Percentiles rank a stretch among this genome's conserved stretches.
Evolutionary conservation across 2,888 invertebrate genomes (phyloP).

Genomic region (Hypsopygia costalis): DNA sequence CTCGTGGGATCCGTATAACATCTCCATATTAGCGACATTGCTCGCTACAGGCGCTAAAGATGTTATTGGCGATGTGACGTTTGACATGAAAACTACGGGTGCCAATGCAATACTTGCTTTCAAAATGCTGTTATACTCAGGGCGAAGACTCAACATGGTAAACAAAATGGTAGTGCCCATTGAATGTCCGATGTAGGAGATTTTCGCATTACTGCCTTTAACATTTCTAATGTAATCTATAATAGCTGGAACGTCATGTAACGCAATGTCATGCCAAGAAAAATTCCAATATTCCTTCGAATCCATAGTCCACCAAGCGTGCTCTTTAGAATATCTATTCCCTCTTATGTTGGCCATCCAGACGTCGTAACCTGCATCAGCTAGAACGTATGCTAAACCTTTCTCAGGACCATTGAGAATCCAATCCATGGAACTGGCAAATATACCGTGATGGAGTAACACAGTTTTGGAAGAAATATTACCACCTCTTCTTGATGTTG

Average conservation of each 20-base stretch:
- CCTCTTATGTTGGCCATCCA: conserved; percentile 93
- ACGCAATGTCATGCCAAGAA: conserved; percentile 94
- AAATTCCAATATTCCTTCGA: conserved; percentile 85
- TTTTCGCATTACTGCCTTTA: conserved; percentile 48
- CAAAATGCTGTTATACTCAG: conserved; percentile 82
- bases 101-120: conserved; percentile 83
- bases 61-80: conserved; percentile 83
- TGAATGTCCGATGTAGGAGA: conserved; percentile 92
- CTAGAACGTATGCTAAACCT: conserved; percentile 83
- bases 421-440: conserved; percentile 90
- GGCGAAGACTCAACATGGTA: conserved; percentile 82
- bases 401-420: conserved; percentile 85
- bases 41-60: conserved; percentile 83
- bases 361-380: conserved; percentile 86
- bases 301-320: conserved; percentile 74
- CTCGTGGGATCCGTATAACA: conserved; percentile 84
- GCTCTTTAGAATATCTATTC: conserved; percentile 86
- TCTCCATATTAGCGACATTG: conserved; percentile 80
- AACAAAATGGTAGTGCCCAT: conserved; percentile 91
- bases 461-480: conserved; percentile 56
- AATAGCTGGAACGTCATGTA: conserved; percentile 91
- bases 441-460: conserved; percentile 90
- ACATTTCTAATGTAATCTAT: conserved; percentile 82
- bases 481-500: conserved; percentile 62
- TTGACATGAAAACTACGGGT: conserved; percentile 84